Conservation (phyloP, 1,140 invertebrate species). For the Mizuhopecten yessoensis region DNA sequence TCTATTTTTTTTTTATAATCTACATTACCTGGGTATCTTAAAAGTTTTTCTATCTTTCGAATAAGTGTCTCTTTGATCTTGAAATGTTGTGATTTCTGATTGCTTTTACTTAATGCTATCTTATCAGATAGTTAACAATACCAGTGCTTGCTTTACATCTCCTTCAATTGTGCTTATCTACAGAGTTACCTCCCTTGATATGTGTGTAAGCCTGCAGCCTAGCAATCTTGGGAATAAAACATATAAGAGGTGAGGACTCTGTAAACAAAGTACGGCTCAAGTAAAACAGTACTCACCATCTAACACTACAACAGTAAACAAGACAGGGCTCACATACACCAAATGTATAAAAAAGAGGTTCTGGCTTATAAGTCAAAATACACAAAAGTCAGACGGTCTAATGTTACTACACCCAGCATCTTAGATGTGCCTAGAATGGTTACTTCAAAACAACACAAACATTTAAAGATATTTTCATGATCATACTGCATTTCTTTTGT, state of each 20-base stretch:
- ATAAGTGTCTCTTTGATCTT: no score
- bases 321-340: not conserved
- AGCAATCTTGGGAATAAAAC: not conserved
- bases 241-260: not conserved
- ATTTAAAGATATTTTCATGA: conserved; percentile 40
- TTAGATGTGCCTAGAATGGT: not conserved
- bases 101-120: no score
- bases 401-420: not conserved
- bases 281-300: not conserved
- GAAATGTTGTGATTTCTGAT: no score
- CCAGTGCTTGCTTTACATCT: no score
- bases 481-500: not conserved
- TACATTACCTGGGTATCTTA: no score
- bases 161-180: no score
- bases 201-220: no score
- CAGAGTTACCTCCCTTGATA: no score
- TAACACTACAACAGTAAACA: conserved; percentile 32
- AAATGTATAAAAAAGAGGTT: not conserved
- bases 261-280: not conserved
- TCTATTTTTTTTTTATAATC: no score
- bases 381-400: conserved; percentile 16
- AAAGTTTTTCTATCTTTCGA: no score
- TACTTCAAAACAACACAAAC: conserved; percentile 36
- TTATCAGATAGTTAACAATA: no score
- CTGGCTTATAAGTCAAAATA: conserved; percentile 22